Percentiles rank a stretch among this genome's conserved stretches.
Conservation (phyloP, 2,888 invertebrate species). For the Onchidella celtica region DNA sequence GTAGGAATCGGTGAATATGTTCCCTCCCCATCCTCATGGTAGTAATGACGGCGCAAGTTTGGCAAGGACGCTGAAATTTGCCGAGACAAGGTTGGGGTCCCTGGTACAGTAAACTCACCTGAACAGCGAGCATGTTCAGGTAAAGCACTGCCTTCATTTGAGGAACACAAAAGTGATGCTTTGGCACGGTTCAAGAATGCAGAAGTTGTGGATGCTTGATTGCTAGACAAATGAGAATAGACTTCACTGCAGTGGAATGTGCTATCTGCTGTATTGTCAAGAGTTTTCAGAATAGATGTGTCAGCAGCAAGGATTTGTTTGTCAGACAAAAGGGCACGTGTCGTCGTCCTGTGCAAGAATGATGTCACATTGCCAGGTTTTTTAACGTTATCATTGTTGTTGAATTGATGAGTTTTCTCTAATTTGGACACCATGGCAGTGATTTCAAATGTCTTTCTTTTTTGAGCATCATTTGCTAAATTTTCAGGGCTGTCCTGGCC, state of each 20-base stretch:
- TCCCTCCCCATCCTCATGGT: not conserved
- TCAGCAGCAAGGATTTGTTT: conserved; percentile 22
- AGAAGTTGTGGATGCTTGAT: conserved; percentile 6
- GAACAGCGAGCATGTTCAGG: not conserved
- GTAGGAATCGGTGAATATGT: conserved; percentile 20
- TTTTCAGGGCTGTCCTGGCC: conserved; percentile 56
- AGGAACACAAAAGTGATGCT: conserved; percentile 18
- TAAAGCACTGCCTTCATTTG: conserved; percentile 18
- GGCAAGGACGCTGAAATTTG: conserved; percentile 30
- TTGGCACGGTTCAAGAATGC: conserved; percentile 22
- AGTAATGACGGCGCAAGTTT: not conserved
- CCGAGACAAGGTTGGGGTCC: not conserved
- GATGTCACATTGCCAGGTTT: too few species aligned
- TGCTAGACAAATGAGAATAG: not conserved
- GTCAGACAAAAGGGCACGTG: not conserved
- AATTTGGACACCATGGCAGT: conserved; percentile 27
- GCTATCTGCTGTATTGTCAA: not conserved
- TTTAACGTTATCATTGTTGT: not conserved
- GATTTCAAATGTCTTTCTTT: conserved; percentile 23
- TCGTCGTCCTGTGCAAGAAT: not conserved
- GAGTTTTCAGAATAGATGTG: conserved; percentile 5
- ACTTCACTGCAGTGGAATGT: conserved; percentile 8
- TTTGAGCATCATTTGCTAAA: conserved; percentile 43
- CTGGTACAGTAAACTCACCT: not conserved
- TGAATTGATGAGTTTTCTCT: not conserved